These are phyloP conservation scores for Seira sanloemensis DNA, from an alignment of 2,888 invertebrate genomes.

Conservation along the genomic window DNA sequence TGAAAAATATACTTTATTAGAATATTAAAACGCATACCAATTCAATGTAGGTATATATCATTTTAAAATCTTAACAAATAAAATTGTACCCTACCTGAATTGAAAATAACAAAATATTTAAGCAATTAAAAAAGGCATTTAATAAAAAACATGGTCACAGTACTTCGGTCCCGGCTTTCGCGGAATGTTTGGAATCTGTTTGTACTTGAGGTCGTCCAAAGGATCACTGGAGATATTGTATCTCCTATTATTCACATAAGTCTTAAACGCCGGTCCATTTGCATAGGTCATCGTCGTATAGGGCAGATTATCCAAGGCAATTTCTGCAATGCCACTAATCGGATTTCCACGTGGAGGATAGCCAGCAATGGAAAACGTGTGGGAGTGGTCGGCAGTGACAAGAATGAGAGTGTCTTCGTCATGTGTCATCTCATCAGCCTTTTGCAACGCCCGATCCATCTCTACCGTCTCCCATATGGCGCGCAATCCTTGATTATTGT, in stretches of 20 bases:
- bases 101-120: background rate
- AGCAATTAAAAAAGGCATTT: background rate
- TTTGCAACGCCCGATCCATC: conserved; percentile 83
- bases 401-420: conserved; percentile 86
- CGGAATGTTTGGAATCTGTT: conserved; percentile 28
- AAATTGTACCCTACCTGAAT: too few relatives aligned
- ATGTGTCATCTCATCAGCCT: conserved; percentile 79
- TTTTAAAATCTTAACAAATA: too few relatives aligned
- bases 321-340: conserved; percentile 71
- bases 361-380: conserved; percentile 77
- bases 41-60: too few relatives aligned
- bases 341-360: conserved; percentile 49
- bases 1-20: too few relatives aligned
- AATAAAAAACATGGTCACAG: conserved; percentile 31
- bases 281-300: conserved; percentile 87
- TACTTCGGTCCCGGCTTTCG: too few relatives aligned
- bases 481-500: conserved; percentile 81
- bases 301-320: conserved; percentile 78
- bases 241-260: conserved; percentile 76
- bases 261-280: conserved; percentile 82
- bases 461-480: conserved; percentile 88
- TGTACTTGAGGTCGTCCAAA: conserved; percentile 45
- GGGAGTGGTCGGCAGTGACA: conserved; percentile 87
- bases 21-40: too few relatives aligned
- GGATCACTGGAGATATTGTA: conserved; percentile 77